Base-by-base conservation (phyloP, 2,797 vertebrate species). In the Notolepis coatsorum region DNA sequence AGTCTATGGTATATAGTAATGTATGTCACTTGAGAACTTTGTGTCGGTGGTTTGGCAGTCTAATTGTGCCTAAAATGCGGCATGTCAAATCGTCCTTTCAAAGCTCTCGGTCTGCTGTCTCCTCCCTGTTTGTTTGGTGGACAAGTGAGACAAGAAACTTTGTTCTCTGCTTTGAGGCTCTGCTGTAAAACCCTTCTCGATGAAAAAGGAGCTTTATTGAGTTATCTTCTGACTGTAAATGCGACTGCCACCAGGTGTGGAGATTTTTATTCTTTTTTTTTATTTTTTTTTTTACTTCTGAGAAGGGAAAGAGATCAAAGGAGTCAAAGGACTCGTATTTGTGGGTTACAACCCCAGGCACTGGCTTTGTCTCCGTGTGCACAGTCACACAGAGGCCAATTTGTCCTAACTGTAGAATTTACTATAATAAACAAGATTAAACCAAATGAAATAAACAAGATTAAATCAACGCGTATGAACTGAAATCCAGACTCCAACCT, bases 151-250 rank as follows among this genome's bases (percentile, higher is more conserved):
- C 2, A 5, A 3, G 5, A 24, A 21, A 25, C 5, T 42, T 70
- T 70, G 66, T 46, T 43, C 55, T 79, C 73, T 68, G 65, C 78
- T 71, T 89, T 80, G 71, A 56, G 56, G 55, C 64, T 53, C 48
- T 20, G 37, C 27, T 69, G 65, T 63, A 57, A 74, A 67, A 59
- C 48, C 39, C 1, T 21, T 54, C 24, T 31, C 17, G 50, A 49
- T 74, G 81, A 70, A 87, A 90, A 79, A 52, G 57, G 63, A 86
- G 58, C 81, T 82, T 86, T 89, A 88, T 89, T 87, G 73, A 87
- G 88, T 90, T 88, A 88, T 72, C 79, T 79, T 57, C 66, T 70
- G 56, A 77, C 82, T 74, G 68, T 74, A 73, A 81, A 71, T 64
- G 68, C 81, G 74, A 72, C 77, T 77, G 68, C 72, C 73, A 72